Evolutionary conservation across 2,797 vertebrate genomes (phyloP).

Genomic region (Saxicola maurus): DNA sequence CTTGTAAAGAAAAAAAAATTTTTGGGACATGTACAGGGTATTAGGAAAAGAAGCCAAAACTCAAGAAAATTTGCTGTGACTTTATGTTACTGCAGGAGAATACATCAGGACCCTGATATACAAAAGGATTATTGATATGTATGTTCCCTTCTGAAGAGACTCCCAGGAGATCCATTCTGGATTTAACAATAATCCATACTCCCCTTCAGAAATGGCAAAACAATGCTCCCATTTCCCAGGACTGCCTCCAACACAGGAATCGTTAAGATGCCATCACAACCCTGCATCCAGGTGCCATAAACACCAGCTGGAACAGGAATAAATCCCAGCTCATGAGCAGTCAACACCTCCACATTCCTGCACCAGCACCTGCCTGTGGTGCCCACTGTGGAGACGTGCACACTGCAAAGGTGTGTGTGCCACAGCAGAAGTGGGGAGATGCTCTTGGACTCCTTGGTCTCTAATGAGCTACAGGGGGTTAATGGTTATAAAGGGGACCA

Average conservation of each 20-base stretch:
- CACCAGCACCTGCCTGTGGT: not conserved
- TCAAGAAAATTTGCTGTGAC: slow-evolving; percentile 19
- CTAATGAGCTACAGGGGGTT: fast-evolving
- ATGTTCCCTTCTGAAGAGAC: slow-evolving; percentile 43
- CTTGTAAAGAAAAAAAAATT: not conserved
- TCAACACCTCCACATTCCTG: not conserved
- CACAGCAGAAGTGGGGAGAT: not conserved
- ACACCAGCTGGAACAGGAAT: slow-evolving; percentile 34
- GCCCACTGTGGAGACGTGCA: fast-evolving
- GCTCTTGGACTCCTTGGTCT: not conserved
- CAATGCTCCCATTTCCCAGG: slow-evolving; percentile 44
- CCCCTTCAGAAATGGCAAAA: slow-evolving; percentile 41
- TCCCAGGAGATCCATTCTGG: slow-evolving; percentile 58
- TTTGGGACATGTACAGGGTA: not conserved
- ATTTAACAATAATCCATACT: slow-evolving; percentile 65
- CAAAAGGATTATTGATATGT: slow-evolving; percentile 48
- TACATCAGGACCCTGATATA: not conserved
- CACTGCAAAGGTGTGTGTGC: not conserved
- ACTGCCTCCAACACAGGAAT: slow-evolving; percentile 20
- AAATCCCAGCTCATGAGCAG: slow-evolving; percentile 41
- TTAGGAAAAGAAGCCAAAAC: not conserved
- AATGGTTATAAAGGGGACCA: not conserved
- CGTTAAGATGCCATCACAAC: slow-evolving; percentile 20
- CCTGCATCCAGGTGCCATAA: not conserved
- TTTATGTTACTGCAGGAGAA: slow-evolving; percentile 47